Evolutionary conservation across 2,797 vertebrate species (phyloP).

Genomic region (Ciconia nigra): DNA sequence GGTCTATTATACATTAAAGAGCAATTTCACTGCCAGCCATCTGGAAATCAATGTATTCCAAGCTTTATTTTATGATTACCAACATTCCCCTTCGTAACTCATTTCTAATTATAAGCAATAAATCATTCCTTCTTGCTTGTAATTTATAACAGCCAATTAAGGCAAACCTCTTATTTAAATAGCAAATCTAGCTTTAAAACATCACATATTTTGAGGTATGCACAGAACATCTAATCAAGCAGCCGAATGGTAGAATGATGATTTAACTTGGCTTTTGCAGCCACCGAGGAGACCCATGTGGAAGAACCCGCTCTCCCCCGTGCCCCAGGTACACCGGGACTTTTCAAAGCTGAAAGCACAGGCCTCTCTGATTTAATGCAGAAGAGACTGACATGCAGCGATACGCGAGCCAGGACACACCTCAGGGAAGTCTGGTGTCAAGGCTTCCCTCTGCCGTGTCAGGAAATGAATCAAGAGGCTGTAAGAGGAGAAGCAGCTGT

Average conservation of each 20-base stretch:
- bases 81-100: conserved; percentile 60
- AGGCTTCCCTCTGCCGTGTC: not conserved
- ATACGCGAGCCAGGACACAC: not conserved
- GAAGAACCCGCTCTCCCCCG: not conserved
- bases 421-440: not conserved
- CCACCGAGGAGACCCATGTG: not conserved
- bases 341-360: not conserved
- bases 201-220: conserved; percentile 23
- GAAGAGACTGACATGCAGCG: not conserved
- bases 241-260: not conserved
- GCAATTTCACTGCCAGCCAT: conserved; percentile 54
- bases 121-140: conserved; percentile 64
- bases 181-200: conserved; percentile 55
- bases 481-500: not conserved
- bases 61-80: conserved; percentile 69
- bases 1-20: conserved; percentile 44
- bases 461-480: not conserved
- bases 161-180: conserved; percentile 67
- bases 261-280: not conserved
- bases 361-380: not conserved
- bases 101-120: conserved; percentile 70
- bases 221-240: conserved; percentile 39
- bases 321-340: not conserved
- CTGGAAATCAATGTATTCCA: conserved; percentile 65
- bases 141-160: conserved; percentile 66